Base-by-base conservation (phyloP, 2,888 invertebrate species). In the Choreutis nemorana region DNA sequence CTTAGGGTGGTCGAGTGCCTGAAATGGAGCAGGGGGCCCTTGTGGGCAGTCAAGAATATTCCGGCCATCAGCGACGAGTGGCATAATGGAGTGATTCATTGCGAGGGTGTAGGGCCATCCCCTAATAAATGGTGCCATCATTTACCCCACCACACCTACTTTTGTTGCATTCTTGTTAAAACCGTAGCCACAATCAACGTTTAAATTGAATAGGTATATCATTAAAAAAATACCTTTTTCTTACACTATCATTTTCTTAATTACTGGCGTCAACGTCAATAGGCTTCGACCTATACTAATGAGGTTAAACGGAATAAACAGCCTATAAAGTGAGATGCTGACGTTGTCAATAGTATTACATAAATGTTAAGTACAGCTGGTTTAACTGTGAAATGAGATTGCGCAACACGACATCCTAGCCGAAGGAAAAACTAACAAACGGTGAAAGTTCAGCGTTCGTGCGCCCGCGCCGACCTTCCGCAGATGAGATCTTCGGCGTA, bases 361-460 rank as follows among this genome's bases (percentile, higher is more conserved):
- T 52, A 45, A 53, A 53, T 14, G 26, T 26, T n/a, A n/a, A n/a
- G n/a, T n/a, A n/a, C n/a, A 8, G 21, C 12, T 14, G 12, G n/a
- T 12, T 28, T 9, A 20, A 9, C n/a, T n/a, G n/a, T n/a, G n/a
- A n/a, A 46, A 54, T 49, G 43, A 44, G 31, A 47, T 61, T 62
- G 66, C 51, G 60, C 48, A 64, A 68, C 50, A 33, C 44, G 48
- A 59, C 64, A 63, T 62, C 63, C 56, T 50, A 49, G 47, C 48
- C 50, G 40, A 43, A 48, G 48, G 52, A 48, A 52, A 60, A 66
- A 55, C 62, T 52, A 60, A 64, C 63, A 68, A 65, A 12, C 46
- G 59, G 73, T 71, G 73, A 75, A 73, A 73, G 73, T 73, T 73
- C 62, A 63, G 32, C 32, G 34, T 31, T 31, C 28, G 21, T 18